phyloP scores from a whole-genome alignment of 2,888 invertebrate genomes.

The Ophioninae sp. region DNA sequence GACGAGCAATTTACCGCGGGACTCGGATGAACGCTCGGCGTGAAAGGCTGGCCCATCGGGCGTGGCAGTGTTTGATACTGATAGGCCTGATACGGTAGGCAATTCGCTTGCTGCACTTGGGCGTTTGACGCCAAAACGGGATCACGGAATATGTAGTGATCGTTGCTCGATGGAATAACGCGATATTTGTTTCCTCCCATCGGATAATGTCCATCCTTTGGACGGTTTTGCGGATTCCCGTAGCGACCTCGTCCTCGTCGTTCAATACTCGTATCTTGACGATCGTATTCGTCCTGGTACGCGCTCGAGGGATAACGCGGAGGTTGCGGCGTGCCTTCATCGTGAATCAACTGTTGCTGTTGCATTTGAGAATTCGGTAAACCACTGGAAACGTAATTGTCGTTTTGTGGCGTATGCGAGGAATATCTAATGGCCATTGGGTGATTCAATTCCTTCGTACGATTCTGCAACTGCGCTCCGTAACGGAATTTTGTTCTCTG shows the following conservation, averaged over 20 bases:
- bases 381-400: constrained; percentile 63
- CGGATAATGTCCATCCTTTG: constrained; percentile 70
- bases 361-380: constrained; percentile 50
- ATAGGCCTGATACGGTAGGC: constrained; percentile 71
- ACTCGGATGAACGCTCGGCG: constrained; percentile 71
- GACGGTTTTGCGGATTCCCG: constrained; percentile 63
- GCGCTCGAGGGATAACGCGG: constrained; percentile 69
- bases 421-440: constrained; percentile 67
- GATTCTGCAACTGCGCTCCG: constrained; percentile 66
- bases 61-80: constrained; percentile 72
- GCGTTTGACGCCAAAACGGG: constrained; percentile 40
- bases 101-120: constrained; percentile 68
- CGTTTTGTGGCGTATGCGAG: constrained; percentile 64
- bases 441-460: constrained; percentile 69
- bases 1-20: constrained; percentile 56
- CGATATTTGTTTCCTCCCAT: constrained; percentile 66
- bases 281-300: constrained; percentile 63
- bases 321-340: constrained; percentile 49
- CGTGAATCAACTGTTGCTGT: constrained; percentile 52
- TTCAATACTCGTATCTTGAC: constrained; percentile 66
- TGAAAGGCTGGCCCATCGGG: constrained; percentile 72
- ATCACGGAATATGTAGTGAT: constrained; percentile 68
- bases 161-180: constrained; percentile 65
- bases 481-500: constrained; percentile 49
- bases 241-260: constrained; percentile 59